Conservation (phyloP, 2,888 invertebrate species). For the Geophilus truncorum region DNA sequence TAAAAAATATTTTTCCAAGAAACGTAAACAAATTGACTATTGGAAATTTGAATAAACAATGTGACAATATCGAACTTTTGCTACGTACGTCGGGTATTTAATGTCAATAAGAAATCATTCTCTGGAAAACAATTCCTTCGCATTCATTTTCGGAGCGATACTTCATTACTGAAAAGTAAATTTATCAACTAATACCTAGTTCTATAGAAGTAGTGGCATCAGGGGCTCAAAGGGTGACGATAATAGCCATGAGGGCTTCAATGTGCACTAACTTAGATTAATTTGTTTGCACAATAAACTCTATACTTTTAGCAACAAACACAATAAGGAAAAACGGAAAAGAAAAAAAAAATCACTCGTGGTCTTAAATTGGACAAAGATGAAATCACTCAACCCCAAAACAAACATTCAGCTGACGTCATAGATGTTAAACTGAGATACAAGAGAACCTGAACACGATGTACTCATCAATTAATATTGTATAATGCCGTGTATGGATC, state of each 20-base stretch:
- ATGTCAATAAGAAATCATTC: background rate
- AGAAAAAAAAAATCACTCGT: background rate
- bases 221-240: background rate
- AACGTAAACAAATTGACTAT: no score
- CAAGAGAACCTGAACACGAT: background rate
- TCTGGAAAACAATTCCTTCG: background rate
- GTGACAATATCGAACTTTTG: no score
- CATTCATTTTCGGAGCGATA: background rate
- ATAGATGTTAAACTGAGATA: background rate
- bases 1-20: no score
- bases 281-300: slow-evolving; percentile 16
- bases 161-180: background rate
- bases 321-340: background rate
- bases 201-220: background rate
- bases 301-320: background rate
- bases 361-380: slow-evolving; percentile 16
- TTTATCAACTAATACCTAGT: background rate
- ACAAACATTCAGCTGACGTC: background rate
- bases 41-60: no score
- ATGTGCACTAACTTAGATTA: slow-evolving; percentile 1
- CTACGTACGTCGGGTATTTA: no score
- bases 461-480: slow-evolving; percentile 16
- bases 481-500: background rate
- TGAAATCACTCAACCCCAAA: slow-evolving; percentile 20
- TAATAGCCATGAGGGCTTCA: background rate